These are phyloP conservation scores for Mongoloraphidia duomilia DNA, from an alignment of 2,888 invertebrate species.

Conservation along the genomic window DNA sequence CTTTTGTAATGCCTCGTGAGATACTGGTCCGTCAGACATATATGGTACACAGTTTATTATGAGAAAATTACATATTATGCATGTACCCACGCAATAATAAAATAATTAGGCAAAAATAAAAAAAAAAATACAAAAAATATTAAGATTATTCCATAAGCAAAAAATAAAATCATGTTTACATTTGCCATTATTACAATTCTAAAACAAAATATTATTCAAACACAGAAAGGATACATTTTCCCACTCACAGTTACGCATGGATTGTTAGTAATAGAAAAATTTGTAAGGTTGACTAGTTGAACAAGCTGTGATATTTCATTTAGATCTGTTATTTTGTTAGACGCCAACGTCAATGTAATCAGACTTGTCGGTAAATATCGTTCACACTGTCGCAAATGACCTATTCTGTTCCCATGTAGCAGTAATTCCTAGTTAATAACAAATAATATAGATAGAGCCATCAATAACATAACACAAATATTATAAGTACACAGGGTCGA, in stretches of 20 bases:
- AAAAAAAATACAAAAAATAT: no score
- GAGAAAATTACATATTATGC: no score
- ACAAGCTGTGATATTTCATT: constrained; percentile 74
- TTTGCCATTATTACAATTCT: neutral
- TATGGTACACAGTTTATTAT: no score
- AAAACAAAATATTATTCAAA: constrained; percentile 1
- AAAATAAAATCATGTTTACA: no score
- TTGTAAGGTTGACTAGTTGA: constrained; percentile 59
- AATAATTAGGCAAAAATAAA: no score
- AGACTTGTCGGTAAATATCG: constrained; percentile 65
- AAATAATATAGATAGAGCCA: no score
- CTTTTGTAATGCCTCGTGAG: no score
- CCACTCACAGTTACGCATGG: constrained; percentile 72
- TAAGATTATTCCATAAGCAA: no score
- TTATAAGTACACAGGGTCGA: constrained; percentile 5
- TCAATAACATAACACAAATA: constrained; percentile 12
- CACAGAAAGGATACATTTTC: constrained; percentile 58
- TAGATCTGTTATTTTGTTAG: constrained; percentile 71
- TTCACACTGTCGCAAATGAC: constrained; percentile 67
- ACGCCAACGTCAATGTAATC: constrained; percentile 60
- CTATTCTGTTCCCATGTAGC: constrained; percentile 74
- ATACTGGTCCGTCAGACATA: no score
- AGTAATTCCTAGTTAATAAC: constrained; percentile 50
- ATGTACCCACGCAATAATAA: no score
- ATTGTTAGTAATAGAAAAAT: constrained; percentile 75